Base-by-base conservation (phyloP, 2,888 invertebrate species). In the Chaetogeoica ovagalla region DNA sequence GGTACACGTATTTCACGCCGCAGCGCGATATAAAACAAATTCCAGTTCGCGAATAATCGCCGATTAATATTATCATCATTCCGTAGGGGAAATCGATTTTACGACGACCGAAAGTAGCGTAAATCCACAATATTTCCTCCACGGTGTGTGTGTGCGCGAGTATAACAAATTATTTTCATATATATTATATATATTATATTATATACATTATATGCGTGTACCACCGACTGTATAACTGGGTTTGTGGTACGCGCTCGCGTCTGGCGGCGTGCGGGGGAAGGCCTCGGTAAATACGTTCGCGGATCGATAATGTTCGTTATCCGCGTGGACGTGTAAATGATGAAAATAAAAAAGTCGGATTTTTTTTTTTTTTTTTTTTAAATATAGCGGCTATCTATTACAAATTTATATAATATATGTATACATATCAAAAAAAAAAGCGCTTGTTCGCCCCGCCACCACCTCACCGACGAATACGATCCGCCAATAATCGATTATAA, bases 171-270 rank as follows among this genome's bases (percentile, higher is more conserved):
- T 30, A 30, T 30, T 30, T 48, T 48, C 11, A 52, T 52, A n/a
- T 19, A 39, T 19, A 39, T 8, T 7, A 48, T 17, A 48, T 66
- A 43, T 21, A n/a, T 4, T 21, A 65, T 6, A 55, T 55, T 55
- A 55, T 55, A 19, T 19, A 43, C 39, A n/a, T n/a, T n/a, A n/a
- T n/a, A n/a, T n/a, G n/a, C n/a, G n/a, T n/a, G n/a, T n/a, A n/a
- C n/a, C n/a, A n/a, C n/a, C n/a, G 7, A 69, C 23, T 2, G n/a
- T n/a, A 13, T 76, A 77, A 77, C 77, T 77, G 69, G 77, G 77
- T 77, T 77, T 77, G 77, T 77, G 77, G 77, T 77, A 77, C 77
- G 43, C 66, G 55, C 23, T 37, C 57, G 55, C 75, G 59, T 68
- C 57, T 75, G 66, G 59, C 66, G 37, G 55, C 39, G 43, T 57